Evolutionary conservation across 2,888 invertebrate genomes (phyloP), one percentile per base, ranked within the genome.

Genomic region (Cantharis rufa): DNA sequence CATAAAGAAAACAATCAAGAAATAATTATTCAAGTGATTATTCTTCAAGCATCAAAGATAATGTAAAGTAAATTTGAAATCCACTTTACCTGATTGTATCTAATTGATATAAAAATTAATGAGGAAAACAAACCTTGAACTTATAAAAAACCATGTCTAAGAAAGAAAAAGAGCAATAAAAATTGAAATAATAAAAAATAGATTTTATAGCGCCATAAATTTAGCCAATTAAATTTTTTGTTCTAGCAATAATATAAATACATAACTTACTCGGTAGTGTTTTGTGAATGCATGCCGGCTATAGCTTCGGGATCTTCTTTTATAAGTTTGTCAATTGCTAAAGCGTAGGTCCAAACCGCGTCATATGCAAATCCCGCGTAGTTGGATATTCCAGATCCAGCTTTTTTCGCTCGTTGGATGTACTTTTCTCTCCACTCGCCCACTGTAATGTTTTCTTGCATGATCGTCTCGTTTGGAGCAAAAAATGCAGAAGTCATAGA

Each of bases 351-450:
- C 95, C 95, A 95, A 71, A 95, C 93, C 0, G 94, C 95, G 87
- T 95, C 95, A 83, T 95, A 95, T 0, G 94, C 93, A 85, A 92
- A 95, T 0, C 94, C 93, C 0, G 93, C 93, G 85, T 94, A 95
- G 80, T 91, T 90, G 0, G 93, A 93, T 10, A 16, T 9, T 85
- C 82, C 9, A 62, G 9, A 5, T 85, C 82, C 9, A 70, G 72
- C 18, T 82, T 72, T n/a, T 75, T 75, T 61, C 68, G 71, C 15
- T 71, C 18, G 48, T 9, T 61, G 62, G 32, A 87, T 85, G 82
- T 92, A 92, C 1, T 87, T 85, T 10, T 88, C 76, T 79, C 89
- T 88, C 94, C 94, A 95, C 77, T 92, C 85, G 0, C 88, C 87
- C 0, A 95, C 92, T 0, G 93, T 92, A 16, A 89, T 90, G 70